Base-by-base conservation (phyloP, 2,113 vertebrate species). In the Pipra filicauda region DNA sequence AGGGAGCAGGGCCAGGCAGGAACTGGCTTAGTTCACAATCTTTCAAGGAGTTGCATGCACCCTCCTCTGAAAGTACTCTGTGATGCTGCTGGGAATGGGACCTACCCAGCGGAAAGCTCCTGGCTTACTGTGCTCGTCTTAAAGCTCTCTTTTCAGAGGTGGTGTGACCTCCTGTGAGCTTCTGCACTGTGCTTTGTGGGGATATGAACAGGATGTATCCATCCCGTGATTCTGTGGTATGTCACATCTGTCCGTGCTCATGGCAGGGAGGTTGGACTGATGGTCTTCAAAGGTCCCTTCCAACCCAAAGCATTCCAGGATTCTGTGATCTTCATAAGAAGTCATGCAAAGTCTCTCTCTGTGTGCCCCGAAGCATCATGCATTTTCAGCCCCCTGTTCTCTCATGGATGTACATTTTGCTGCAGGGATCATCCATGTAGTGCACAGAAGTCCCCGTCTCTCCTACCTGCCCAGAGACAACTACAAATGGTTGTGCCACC, bases 351-450 rank as follows among this genome's bases (percentile, higher is more conserved):
- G 20, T 22, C 71, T 85, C 69, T 48, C 5, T n/a, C 74, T 5
- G 0, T n/a, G 4, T 62, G 15, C 19, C 62, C n/a, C n/a, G 59
- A 70, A 64, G 6, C 31, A 46, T 6, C 1, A 0, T 5, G 14
- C 23, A 5, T 30, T 69, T 92, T 61, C 26, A 23, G 37, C 15
- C 20, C 37, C n/a, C 7, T 83, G 17, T 24, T 59, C 4, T 74
- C 24, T 55, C 7, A 1, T 14, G 39, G 54, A 12, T 5, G 0
- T 46, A 2, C 6, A 10, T 46, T 65, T 77, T 51, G 28, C 41
- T 77, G 51, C 54, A 43, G 54, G 58, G 21, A 41, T 67, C 21
- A 30, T 30, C n/a, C 39, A 24, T 2, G 10, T 15, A 44, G 15
- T 28, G 7, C 35, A 23, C 54, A 54, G 35, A 59, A 44, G 35